These are phyloP conservation scores for Cheilosia grossa DNA, from an alignment of 2,888 invertebrate genomes.

Conservation along the genomic window DNA sequence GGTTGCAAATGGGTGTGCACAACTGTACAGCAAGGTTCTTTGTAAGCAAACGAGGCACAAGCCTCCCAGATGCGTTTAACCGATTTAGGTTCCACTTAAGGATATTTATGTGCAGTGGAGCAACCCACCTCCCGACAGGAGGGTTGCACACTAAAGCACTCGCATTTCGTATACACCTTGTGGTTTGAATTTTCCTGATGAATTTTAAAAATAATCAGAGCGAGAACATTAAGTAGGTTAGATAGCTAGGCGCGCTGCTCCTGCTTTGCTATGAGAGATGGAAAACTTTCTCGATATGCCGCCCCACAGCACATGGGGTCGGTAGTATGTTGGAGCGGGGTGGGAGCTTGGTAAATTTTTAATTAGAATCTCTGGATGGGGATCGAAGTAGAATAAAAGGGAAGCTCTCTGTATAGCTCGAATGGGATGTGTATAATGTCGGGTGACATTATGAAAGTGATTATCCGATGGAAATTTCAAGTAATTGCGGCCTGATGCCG, in stretches of 20 bases:
- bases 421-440: conserved; percentile 22
- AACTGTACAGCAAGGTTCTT: not conserved
- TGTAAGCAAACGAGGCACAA: not conserved
- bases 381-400: conserved; percentile 34
- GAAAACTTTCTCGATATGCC: conserved; percentile 39
- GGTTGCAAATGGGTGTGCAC: not conserved
- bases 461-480: conserved; percentile 71
- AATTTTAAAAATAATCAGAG: conserved; percentile 60
- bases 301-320: not conserved
- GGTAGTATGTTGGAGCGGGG: not conserved
- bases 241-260: not conserved
- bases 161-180: not conserved
- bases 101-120: not conserved
- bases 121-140: not conserved
- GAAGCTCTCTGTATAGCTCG: not conserved
- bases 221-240: conserved; percentile 57
- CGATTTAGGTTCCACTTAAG: conserved; percentile 1
- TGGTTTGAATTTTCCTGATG: conserved; percentile 18
- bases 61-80: conserved; percentile 4
- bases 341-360: conserved; percentile 62
- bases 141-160: not conserved
- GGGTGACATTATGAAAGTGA: conserved; percentile 59
- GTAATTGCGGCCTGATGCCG: conserved; percentile 66
- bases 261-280: not conserved
- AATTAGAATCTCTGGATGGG: conserved; percentile 68